Conservation (phyloP, 2,888 invertebrate species). For the Aporophyla nigra region DNA sequence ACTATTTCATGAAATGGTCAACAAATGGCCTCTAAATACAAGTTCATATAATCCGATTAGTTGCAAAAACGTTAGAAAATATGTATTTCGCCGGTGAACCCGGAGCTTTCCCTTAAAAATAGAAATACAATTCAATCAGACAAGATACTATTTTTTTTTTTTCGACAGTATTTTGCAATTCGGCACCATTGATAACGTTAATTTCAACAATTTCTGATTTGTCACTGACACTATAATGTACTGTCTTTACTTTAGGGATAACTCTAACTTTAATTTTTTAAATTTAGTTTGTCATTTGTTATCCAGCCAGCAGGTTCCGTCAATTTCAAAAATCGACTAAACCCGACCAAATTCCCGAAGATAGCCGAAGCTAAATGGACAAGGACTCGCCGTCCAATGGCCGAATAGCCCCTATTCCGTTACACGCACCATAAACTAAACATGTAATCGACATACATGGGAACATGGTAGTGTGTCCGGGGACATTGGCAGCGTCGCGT, state of each 20-base stretch:
- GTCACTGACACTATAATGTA: neutral
- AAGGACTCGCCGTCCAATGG: slow-evolving; percentile 23
- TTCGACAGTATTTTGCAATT: neutral
- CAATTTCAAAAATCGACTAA: slow-evolving; percentile 1
- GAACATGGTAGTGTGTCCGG: slow-evolving; percentile 35
- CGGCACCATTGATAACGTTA: neutral
- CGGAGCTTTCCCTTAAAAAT: neutral
- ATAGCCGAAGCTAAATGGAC: slow-evolving; percentile 42
- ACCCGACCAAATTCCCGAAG: slow-evolving; percentile 22
- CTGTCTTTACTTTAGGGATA: neutral
- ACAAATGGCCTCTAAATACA: too few species aligned
- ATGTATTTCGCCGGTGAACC: too few species aligned
- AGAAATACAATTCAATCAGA: neutral
- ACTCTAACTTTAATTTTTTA: neutral
- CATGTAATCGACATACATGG: slow-evolving; percentile 58
- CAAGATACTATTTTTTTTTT: neutral
- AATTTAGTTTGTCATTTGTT: neutral
- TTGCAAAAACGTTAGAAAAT: too few species aligned
- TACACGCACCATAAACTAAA: slow-evolving; percentile 64
- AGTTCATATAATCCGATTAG: too few species aligned
- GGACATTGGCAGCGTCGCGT: slow-evolving; percentile 34
- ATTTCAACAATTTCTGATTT: neutral
- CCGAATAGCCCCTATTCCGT: slow-evolving; percentile 50
- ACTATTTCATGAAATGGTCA: too few species aligned
- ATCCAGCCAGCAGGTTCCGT: neutral